Evolutionary conservation across 2,113 vertebrate species (phyloP).

Genomic region (Kryptolebias marmoratus): DNA sequence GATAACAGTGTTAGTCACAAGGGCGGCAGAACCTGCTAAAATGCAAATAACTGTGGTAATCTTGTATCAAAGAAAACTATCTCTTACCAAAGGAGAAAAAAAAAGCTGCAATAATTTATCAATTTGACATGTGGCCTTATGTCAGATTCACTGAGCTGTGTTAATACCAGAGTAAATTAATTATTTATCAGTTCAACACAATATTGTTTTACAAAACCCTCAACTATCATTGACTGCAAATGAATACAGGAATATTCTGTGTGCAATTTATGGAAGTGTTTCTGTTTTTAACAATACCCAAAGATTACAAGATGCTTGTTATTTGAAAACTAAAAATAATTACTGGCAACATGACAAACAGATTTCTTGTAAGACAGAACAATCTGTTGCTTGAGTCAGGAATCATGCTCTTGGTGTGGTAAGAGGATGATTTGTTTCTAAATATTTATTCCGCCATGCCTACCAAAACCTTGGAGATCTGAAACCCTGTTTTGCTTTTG

Average conservation of each 20-base stretch:
- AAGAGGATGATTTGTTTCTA: slow-evolving; percentile 29
- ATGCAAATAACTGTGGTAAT: slow-evolving; percentile 50
- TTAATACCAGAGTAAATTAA: not conserved
- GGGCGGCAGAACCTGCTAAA: slow-evolving; percentile 36
- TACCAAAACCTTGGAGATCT: slow-evolving; percentile 32
- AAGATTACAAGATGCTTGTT: no score
- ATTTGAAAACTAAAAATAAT: no score
- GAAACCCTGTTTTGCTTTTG: slow-evolving; percentile 16
- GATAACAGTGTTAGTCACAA: slow-evolving; percentile 53
- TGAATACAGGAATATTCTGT: not conserved
- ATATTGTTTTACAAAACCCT: not conserved
- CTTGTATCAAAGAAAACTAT: not conserved
- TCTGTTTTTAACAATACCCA: no score
- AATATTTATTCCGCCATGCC: slow-evolving; percentile 43
- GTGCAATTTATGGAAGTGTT: not conserved
- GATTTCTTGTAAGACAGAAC: not conserved
- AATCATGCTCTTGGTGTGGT: slow-evolving; percentile 6
- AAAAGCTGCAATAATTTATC: slow-evolving; percentile 10
- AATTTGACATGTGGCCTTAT: not conserved
- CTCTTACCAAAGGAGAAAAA: not conserved
- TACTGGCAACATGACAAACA: slow-evolving; percentile 2
- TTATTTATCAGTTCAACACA: not conserved
- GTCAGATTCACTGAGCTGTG: not conserved
- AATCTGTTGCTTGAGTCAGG: slow-evolving; percentile 22
- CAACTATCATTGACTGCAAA: not conserved